phyloP scores from a whole-genome alignment of 2,888 invertebrate genomes.

The Galerucella calmariensis region DNA sequence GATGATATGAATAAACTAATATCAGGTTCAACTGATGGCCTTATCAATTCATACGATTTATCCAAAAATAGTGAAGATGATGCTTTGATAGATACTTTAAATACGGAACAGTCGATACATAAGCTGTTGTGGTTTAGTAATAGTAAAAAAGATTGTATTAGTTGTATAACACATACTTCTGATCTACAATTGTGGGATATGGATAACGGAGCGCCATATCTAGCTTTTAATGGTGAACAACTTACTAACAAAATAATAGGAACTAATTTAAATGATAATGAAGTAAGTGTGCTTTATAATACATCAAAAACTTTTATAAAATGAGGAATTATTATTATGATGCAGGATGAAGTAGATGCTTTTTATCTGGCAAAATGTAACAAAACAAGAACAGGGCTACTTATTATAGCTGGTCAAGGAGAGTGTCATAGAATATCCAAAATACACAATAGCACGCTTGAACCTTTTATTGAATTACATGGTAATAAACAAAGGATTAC shows the following conservation, averaged over 20 bases:
- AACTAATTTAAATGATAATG: slow-evolving; percentile 32
- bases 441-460: slow-evolving; percentile 64
- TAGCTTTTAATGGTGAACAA: slow-evolving; percentile 69
- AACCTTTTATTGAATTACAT: slow-evolving; percentile 69
- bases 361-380: slow-evolving; percentile 75
- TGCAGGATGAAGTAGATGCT: slow-evolving; percentile 71
- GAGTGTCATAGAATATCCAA: slow-evolving; percentile 68
- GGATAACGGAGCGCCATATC: slow-evolving; percentile 71
- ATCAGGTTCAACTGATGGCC: slow-evolving; percentile 84
- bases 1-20: slow-evolving; percentile 74
- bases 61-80: slow-evolving; percentile 80
- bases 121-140: slow-evolving; percentile 68
- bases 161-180: slow-evolving; percentile 78
- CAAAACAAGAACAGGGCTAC: slow-evolving; percentile 64
- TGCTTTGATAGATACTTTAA: slow-evolving; percentile 80
- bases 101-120: slow-evolving; percentile 82
- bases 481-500: slow-evolving; percentile 78
- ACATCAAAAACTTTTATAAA: not conserved
- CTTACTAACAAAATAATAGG: slow-evolving; percentile 72
- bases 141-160: slow-evolving; percentile 67
- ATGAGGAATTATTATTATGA: not conserved
- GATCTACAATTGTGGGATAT: slow-evolving; percentile 78
- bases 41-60: slow-evolving; percentile 87
- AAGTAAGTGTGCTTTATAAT: not conserved
- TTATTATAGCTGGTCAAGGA: slow-evolving; percentile 76